Evolutionary conservation across 2,113 vertebrate species (phyloP), one percentile per base, ranked within the genome.

Genomic region (Elephantulus edwardii): DNA sequence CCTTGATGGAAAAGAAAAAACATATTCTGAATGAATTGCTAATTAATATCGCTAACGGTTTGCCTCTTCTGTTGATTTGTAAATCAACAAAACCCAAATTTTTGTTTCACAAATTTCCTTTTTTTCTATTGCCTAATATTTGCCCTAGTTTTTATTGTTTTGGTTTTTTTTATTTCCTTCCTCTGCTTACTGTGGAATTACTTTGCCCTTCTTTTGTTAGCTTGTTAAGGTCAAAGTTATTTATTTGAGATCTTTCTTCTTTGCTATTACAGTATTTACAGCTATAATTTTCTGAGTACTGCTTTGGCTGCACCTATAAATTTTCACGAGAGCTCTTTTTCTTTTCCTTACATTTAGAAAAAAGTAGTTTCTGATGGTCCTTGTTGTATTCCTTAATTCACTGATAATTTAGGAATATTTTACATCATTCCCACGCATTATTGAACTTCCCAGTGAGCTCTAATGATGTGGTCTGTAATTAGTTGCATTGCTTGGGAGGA

Each of bases 21-120:
- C 26, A 22, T 14, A 42, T 4, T 1, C 16, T 22, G 20, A 68
- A 42, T 3, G 13, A 24, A 30, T 38, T 12, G 20, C 20, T 8
- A 38, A 17, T 50, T 2, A 8, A 2, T 50, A 60, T 5, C 3
- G 6, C 5, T 1, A 22, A 38, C n/a, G 5, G 0, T 1, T 3
- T n/a, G 35, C 30, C 60, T 22, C 2, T 26, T 64, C 10, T 56
- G 35, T 12, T 46, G 44, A 46, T 28, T 74, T 50, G 38, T 50
- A 40, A 2, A 74, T 62, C n/a, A n/a, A n/a, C n/a, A n/a, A n/a
- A 71, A 52, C 28, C 33, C 4, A 6, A 75, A 64, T 52, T n/a
- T 19, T 8, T 6, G 16, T 35, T 33, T 6, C 0, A 2, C 60
- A 28, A 16, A 26, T 30, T 22, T 22, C 22, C 58, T 8, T 13